A percentile compares a stretch with the other conserved stretches of the same genome.
Conservation (phyloP, 2,113 vertebrate species). For the Phaetusa simplex region DNA sequence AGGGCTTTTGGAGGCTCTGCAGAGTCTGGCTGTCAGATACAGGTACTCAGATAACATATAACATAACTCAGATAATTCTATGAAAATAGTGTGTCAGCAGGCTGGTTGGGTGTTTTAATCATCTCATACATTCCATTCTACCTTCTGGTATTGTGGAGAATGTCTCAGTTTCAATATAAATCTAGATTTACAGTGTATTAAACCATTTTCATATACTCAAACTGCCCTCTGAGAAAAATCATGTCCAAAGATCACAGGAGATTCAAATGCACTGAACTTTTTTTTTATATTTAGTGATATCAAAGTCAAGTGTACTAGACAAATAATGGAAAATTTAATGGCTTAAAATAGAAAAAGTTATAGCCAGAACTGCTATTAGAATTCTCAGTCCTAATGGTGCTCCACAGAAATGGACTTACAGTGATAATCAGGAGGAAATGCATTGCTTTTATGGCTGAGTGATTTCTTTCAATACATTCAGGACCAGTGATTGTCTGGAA, state of each 20-base stretch:
- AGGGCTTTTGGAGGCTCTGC: not conserved
- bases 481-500: not conserved
- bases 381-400: not conserved
- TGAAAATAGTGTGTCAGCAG: not conserved
- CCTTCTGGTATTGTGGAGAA: not conserved
- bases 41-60: not conserved
- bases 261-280: not conserved
- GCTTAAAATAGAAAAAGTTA: not conserved
- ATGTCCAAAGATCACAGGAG: not conserved
- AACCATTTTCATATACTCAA: not conserved
- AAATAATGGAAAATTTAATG: not conserved
- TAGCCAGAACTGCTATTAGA: not conserved
- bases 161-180: not conserved
- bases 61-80: not conserved
- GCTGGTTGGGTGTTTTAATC: not conserved
- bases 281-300: not conserved
- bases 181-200: not conserved
- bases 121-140: not conserved
- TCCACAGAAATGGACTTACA: not conserved
- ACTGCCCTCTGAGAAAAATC: not conserved
- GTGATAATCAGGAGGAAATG: not conserved
- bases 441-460: not conserved
- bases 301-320: not conserved
- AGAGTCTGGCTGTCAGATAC: not conserved
- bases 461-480: not conserved